Conservation (phyloP, 64 coral and sea anemone genomes). For the Stylophora pistillata region DNA sequence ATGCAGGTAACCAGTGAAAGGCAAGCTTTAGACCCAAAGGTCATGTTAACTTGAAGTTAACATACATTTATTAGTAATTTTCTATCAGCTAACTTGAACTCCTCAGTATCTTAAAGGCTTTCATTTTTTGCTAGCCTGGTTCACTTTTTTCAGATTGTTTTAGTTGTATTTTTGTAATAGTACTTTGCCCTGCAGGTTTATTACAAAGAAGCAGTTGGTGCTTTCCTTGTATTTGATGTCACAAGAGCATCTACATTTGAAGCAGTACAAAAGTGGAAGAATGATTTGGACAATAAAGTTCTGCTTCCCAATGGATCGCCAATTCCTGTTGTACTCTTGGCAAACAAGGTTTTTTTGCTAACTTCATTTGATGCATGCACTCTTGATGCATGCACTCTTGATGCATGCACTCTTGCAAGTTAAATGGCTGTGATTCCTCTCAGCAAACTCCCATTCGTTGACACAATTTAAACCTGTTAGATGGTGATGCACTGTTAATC, state of each 20-base stretch:
- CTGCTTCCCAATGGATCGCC: slow-evolving; percentile 78
- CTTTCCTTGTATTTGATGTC: slow-evolving; percentile 96
- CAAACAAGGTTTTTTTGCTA: slow-evolving; percentile 80
- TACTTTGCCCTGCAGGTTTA: slow-evolving; percentile 57
- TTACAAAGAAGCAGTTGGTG: slow-evolving; percentile 98
- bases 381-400: not conserved
- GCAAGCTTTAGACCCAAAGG: no score
- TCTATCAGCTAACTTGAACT: no score
- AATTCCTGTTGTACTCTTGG: slow-evolving; percentile 89
- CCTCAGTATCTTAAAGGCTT: no score
- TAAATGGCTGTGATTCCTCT: no score
- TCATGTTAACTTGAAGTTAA: no score
- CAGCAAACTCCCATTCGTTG: no score
- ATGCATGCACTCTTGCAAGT: not conserved
- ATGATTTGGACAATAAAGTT: slow-evolving; percentile 94
- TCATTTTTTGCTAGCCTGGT: no score
- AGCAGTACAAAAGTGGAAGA: slow-evolving; percentile 97
- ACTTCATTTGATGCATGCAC: not conserved
- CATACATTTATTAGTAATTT: no score
- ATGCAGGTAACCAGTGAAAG: no score
- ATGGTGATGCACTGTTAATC: no score
- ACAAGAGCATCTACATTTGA: slow-evolving; percentile 98
- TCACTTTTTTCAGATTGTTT: no score
- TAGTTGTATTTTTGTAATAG: not conserved
- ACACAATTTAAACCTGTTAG: no score